Evolutionary conservation across 1,140 invertebrate genomes (phyloP), one percentile per base, ranked within the genome.

Genomic region (Heliconius eleuchia): DNA sequence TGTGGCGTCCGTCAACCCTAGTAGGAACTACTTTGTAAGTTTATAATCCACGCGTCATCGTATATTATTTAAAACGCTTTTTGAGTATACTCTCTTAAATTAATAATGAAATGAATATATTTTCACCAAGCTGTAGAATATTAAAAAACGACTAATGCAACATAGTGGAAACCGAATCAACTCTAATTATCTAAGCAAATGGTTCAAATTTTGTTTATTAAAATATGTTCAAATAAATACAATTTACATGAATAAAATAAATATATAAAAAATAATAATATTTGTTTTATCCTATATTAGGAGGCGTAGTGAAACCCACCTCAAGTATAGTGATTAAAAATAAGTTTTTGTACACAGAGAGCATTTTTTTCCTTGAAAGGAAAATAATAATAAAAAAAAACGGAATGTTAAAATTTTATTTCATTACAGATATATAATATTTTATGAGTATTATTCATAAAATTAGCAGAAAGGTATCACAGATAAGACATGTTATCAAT

Each of bases 21-120:
- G 9, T 13, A 27, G 9, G 3, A 16, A 30, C 60, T 66, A 66
- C 60, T 66, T 66, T 66, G 27, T 60, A 60, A 23, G 7, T 60
- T 23, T 46, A 9, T 66, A 66, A 27, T 66, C 11, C 3, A 11
- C 60, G 11, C 30, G 60, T 66, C 60, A 66, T 66, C 60, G 13
- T 66, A 66, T 66, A 66, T 66, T 66, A 66, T 66, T 66, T 66
- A 30, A 66, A 66, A 66, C 60, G n/a, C 27, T 66, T 66, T 60
- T 66, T 66, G 27, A 66, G 60, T 66, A 66, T 66, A 46, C 42
- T 66, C 60, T 66, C 27, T 23, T 30, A 66, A 66, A 66, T 66
- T 66, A 66, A 23, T 66, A 30, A 66, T 66, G 60, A 66, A 66
- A 30, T 30, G 60, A 66, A 66, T 16, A 66, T 16, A 66, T 30